These are phyloP conservation scores for Tapirus indicus DNA, from an alignment of 2,797 vertebrate species.

Conservation along the genomic window DNA sequence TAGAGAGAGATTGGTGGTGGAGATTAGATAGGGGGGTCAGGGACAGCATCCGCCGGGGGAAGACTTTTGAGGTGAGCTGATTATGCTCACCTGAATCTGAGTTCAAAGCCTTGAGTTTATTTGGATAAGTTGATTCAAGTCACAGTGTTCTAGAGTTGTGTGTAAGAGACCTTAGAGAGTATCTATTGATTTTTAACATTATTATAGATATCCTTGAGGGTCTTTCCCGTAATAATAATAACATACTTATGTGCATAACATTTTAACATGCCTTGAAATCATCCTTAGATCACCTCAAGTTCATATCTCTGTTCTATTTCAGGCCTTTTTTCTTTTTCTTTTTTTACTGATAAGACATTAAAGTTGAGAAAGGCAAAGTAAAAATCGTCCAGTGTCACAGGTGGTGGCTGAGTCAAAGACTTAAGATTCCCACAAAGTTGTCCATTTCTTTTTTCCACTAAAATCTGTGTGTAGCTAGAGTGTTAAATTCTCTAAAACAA, in stretches of 20 bases:
- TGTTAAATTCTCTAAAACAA: constrained; percentile 3
- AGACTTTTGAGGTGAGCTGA: not conserved
- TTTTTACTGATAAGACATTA: not conserved
- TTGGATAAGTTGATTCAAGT: not conserved
- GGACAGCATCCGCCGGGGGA: not conserved
- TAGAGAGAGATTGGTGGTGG: not conserved
- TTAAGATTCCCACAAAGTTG: not conserved
- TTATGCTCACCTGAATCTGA: not conserved
- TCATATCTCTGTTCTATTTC: not conserved
- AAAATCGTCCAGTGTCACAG: not conserved
- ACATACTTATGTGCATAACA: not conserved
- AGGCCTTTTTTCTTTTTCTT: not conserved
- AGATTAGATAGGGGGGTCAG: not conserved
- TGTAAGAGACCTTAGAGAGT: not conserved
- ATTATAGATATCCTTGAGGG: not conserved
- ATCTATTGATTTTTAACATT: not conserved
- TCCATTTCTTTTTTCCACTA: not conserved
- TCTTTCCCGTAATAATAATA: not conserved
- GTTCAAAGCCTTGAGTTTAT: not conserved
- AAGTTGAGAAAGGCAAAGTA: constrained; percentile 22
- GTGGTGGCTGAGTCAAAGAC: not conserved
- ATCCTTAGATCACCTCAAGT: not conserved
- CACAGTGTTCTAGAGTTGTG: not conserved
- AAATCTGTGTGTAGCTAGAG: not conserved
- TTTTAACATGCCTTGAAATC: not conserved